Base-by-base conservation (phyloP, 2,888 invertebrate species). In the Apeira syringaria region DNA sequence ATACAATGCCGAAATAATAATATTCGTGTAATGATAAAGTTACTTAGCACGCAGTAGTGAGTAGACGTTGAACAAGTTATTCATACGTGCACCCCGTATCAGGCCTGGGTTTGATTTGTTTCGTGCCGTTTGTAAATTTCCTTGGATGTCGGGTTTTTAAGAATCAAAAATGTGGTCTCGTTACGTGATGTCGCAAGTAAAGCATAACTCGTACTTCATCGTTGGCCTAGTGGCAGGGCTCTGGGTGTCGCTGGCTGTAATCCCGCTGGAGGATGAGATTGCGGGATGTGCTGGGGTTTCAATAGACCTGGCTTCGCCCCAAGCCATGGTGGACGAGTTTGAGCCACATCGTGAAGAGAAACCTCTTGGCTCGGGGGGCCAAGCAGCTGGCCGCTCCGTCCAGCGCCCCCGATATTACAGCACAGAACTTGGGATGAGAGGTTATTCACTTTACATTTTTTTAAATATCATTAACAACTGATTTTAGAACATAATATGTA, bases 341-440 rank as follows among this genome's bases (percentile, higher is more conserved):
- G 81, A 82, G 59, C 90, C 90, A n/a, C 79, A 68, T 24, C 72
- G 77, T 2, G 86, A 84, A 55, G 69, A 77, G 51, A 64, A 75
- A 1, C 73, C 76, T 27, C 66, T 71, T 6, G 72, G 76, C 7
- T 59, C 78, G 1, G 70, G 67, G 3, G 54, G 54, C 0, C 71
- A 59, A 58, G 30, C 68, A 20, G 56, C 70, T 28, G 53, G 72
- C 28, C 77, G 87, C 27, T 92, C 93, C 57, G 91, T 96, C 53
- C 91, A 95, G 37, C 92, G 99, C 1, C 98, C 98, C 0, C 91
- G 98, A 11, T 99, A 98, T 87, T 98, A 97, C 72, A 97, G 97
- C 31, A 97, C 98, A 0, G 99, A 99, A 78, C 92, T 99, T 39
- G 98, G 98, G 9, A 98, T 99, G 60, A 92, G 95, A 48, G 83